These are phyloP conservation scores for Dendrocincla fuliginosa DNA, from an alignment of 2,797 vertebrate genomes.

Conservation along the genomic window DNA sequence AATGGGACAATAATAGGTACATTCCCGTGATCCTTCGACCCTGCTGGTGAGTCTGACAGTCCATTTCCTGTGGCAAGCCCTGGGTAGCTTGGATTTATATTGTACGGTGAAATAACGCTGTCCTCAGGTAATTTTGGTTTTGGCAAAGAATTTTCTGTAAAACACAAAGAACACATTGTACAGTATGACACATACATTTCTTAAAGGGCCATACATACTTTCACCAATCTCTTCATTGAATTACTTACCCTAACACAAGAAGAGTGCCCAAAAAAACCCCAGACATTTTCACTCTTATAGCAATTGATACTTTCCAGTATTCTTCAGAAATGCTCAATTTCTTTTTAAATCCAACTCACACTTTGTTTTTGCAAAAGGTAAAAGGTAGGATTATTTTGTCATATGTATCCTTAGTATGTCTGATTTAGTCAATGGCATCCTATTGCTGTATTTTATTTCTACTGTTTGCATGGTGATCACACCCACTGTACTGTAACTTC, in stretches of 20 bases:
- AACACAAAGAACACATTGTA: conserved; percentile 69
- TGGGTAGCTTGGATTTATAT: conserved; percentile 89
- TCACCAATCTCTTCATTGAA: not conserved
- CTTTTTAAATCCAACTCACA: not conserved
- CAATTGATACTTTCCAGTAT: not conserved
- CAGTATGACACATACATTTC: conserved; percentile 44
- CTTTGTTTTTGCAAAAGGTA: not conserved
- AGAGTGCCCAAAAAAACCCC: not conserved
- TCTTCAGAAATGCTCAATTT: not conserved
- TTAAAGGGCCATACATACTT: not conserved
- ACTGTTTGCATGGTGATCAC: not conserved
- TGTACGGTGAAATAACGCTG: conserved; percentile 88
- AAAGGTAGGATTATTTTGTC: not conserved
- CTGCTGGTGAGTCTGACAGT: conserved; percentile 87
- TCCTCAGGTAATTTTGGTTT: conserved; percentile 91
- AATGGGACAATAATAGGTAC: conserved; percentile 95
- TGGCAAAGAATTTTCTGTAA: conserved; percentile 97
- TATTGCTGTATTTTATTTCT: not conserved
- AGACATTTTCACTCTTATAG: not conserved
- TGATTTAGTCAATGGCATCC: not conserved
- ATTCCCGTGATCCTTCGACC: conserved; percentile 92
- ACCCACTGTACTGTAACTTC: not conserved
- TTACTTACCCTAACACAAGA: conserved; percentile 8
- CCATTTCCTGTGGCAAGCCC: conserved; percentile 91
- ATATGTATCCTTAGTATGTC: not conserved